Evolutionary conservation across 2,797 vertebrate genomes (phyloP).

Genomic region (Natrix natrix): DNA sequence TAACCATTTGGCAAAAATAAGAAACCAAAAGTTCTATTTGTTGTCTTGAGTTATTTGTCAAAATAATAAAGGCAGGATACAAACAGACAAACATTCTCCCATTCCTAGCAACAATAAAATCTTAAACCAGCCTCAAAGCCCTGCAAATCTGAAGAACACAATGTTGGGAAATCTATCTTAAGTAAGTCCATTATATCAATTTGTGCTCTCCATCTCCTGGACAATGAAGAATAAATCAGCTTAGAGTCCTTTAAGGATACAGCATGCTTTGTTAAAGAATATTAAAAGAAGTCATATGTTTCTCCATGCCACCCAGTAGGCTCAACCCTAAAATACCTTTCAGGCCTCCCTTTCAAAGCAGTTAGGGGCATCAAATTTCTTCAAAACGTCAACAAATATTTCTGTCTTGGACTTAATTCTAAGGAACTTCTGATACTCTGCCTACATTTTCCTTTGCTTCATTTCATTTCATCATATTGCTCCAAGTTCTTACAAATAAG

Average conservation of each 20-base stretch:
- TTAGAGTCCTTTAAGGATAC: neutral
- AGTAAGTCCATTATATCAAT: neutral
- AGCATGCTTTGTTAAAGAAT: neutral
- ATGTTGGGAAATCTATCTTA: neutral
- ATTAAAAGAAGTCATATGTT: constrained; percentile 3
- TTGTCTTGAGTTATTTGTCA: neutral
- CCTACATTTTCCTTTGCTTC: constrained; percentile 36
- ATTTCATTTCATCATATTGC: constrained; percentile 31
- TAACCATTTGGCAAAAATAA: neutral
- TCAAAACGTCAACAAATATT: constrained; percentile 31
- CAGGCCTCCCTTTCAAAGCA: constrained; percentile 36
- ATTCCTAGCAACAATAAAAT: neutral
- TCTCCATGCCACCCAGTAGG: neutral
- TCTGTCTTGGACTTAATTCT: constrained; percentile 34
- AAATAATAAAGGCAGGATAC: neutral
- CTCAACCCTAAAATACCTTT: constrained; percentile 14
- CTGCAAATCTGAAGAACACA: neutral
- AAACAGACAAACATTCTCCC: neutral
- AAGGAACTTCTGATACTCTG: constrained; percentile 36
- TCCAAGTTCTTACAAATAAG: constrained; percentile 41
- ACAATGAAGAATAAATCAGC: neutral
- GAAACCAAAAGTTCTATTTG: neutral
- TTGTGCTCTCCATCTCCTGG: neutral
- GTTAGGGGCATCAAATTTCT: constrained; percentile 25
- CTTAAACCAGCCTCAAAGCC: neutral